phyloP scores from a whole-genome alignment of 2,797 vertebrate species.

The Rhynchotus rufescens region DNA sequence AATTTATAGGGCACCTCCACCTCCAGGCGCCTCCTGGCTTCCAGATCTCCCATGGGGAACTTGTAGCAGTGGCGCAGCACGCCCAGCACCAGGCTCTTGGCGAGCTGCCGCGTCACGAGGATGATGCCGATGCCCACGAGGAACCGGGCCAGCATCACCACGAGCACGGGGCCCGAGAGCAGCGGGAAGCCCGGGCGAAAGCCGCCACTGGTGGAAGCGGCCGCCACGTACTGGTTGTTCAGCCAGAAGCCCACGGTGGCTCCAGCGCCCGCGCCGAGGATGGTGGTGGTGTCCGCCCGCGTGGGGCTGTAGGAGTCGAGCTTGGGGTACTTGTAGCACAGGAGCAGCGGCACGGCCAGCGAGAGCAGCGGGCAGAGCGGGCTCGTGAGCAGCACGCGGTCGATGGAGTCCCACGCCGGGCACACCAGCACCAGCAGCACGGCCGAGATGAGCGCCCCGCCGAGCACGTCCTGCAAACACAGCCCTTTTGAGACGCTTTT shows the following conservation, averaged over 20 bases:
- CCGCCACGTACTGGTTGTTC: conserved; percentile 75
- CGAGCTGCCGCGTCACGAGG: conserved; percentile 83
- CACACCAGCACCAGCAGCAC: conserved; percentile 82
- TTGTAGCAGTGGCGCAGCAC: conserved; percentile 82
- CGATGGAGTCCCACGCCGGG: conserved; percentile 88
- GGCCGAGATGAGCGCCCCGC: conserved; percentile 85
- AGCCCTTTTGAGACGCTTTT: neutral
- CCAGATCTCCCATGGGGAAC: conserved; percentile 73
- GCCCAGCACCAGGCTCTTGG: conserved; percentile 80
- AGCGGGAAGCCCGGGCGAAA: conserved; percentile 77
- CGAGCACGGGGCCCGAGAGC: conserved; percentile 15
- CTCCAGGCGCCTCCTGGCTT: conserved; percentile 84
- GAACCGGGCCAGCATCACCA: conserved; percentile 72
- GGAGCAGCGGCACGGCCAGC: conserved; percentile 81
- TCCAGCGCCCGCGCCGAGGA: conserved; percentile 86
- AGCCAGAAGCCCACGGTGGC: conserved; percentile 90
- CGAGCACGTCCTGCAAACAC: conserved; percentile 89
- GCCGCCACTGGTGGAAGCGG: conserved; percentile 61
- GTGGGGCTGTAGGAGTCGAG: conserved; percentile 92
- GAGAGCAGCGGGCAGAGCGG: conserved; percentile 83
- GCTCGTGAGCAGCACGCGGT: conserved; percentile 86
- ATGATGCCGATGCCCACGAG: conserved; percentile 80
- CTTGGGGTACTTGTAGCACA: conserved; percentile 91
- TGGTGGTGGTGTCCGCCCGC: conserved; percentile 91
- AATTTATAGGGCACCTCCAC: conserved; percentile 96